A percentile compares a stretch with the other conserved stretches of the same genome.
Conservation (phyloP, 2,113 vertebrate genomes). For the Mus pahari region DNA sequence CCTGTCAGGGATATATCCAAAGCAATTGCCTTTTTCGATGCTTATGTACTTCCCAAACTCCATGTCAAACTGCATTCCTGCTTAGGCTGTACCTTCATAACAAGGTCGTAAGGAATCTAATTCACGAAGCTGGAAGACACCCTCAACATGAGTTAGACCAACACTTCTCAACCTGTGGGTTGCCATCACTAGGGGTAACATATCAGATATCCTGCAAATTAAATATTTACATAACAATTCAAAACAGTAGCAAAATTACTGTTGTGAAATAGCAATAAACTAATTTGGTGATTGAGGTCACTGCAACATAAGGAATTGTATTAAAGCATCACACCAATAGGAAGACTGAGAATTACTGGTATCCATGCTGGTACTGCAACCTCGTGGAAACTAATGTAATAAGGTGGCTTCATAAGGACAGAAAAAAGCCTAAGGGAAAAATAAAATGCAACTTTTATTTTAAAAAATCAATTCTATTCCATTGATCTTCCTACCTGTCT, state of each 20-base stretch:
- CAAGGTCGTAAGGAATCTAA: conserved; percentile 96
- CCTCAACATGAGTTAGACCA: conserved; percentile 93
- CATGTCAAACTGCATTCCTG: conserved; percentile 97
- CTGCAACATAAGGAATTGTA: not conserved
- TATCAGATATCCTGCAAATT: not conserved
- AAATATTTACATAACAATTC: not conserved
- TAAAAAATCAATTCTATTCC: not conserved
- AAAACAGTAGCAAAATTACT: not conserved
- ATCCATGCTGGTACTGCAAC: conserved; percentile 87
- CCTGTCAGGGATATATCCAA: conserved; percentile 95
- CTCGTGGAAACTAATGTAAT: conserved; percentile 92
- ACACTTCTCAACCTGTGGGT: conserved; percentile 85
- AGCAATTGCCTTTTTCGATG: conserved; percentile 95
- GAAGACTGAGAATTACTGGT: not conserved
- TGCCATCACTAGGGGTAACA: not conserved
- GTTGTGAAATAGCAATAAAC: not conserved
- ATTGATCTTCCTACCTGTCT: too few relatives aligned
- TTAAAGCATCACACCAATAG: not conserved
- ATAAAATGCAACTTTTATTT: conserved; percentile 59
- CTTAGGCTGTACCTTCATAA: conserved; percentile 96
- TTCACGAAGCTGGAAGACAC: conserved; percentile 94
- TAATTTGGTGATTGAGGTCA: not conserved
- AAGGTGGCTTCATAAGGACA: not conserved
- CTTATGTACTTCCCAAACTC: conserved; percentile 94
- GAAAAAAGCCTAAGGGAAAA: not conserved